A percentile compares a stretch with the other conserved stretches of the same genome.
Conservation (phyloP, 2,113 vertebrate species). For the Xyliphius kryptos region DNA sequence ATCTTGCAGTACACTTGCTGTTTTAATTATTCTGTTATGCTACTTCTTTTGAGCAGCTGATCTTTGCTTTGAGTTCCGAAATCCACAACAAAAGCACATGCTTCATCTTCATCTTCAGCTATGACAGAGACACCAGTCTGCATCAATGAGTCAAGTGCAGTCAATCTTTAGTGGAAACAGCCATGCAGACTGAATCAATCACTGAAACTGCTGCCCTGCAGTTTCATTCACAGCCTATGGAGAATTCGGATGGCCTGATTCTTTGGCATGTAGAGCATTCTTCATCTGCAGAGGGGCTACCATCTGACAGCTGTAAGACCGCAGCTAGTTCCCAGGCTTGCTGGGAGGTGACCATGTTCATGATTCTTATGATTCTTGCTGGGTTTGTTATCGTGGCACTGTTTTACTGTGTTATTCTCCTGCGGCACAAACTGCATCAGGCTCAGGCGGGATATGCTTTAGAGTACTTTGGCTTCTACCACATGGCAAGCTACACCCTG, state of each 20-base stretch:
- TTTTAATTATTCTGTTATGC: too few relatives aligned
- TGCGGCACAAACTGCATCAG: slow-evolving; percentile 55
- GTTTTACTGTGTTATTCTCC: slow-evolving; percentile 56
- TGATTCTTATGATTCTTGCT: slow-evolving; percentile 55
- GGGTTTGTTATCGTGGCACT: slow-evolving; percentile 58
- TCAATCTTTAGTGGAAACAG: too few relatives aligned
- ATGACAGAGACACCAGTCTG: too few relatives aligned
- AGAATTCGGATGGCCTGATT: neutral
- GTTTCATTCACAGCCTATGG: slow-evolving; percentile 25
- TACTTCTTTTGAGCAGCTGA: too few relatives aligned
- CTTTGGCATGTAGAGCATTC: neutral
- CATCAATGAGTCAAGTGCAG: too few relatives aligned
- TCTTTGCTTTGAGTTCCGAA: too few relatives aligned
- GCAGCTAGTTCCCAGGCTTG: slow-evolving; percentile 40
- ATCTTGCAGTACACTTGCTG: too few relatives aligned
- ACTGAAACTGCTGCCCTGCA: slow-evolving; percentile 37
- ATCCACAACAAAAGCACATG: too few relatives aligned
- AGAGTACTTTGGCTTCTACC: slow-evolving; percentile 63
- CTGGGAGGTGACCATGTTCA: slow-evolving; percentile 49
- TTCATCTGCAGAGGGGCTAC: too few relatives aligned
- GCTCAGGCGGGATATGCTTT: slow-evolving; percentile 50
- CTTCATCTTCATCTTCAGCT: too few relatives aligned
- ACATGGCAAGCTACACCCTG: slow-evolving; percentile 59
- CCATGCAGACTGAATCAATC: slow-evolving; percentile 43
- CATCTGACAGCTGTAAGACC: slow-evolving; percentile 39